phyloP scores from a whole-genome alignment of 2,113 vertebrate genomes.

The Nycticorax nycticorax region DNA sequence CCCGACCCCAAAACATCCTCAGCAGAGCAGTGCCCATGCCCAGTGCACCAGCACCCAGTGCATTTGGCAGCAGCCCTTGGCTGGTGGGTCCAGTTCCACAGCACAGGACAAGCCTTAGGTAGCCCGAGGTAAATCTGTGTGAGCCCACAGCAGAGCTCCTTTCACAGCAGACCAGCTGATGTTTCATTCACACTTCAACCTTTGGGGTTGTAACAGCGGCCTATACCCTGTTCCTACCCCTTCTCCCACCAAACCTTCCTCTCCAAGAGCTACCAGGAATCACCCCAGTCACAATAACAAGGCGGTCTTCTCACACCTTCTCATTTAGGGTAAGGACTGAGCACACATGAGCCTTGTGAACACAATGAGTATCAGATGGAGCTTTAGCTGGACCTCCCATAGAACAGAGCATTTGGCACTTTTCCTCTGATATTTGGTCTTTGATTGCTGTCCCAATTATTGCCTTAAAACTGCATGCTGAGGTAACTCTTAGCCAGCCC shows the following conservation, averaged over 20 bases:
- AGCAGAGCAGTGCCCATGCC: neutral
- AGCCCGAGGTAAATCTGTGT: neutral
- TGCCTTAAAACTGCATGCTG: neutral
- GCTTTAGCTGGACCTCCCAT: neutral
- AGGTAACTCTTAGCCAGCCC: neutral
- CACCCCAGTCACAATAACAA: neutral
- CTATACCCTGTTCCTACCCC: neutral
- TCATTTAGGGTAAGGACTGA: neutral
- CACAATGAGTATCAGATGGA: rapidly evolving
- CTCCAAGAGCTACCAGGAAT: neutral
- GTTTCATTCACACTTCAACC: neutral
- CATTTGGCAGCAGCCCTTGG: neutral
- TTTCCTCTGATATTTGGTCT: neutral
- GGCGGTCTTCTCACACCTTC: neutral
- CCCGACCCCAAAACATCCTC: constrained; percentile 16
- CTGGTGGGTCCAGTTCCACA: neutral
- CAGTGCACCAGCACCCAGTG: neutral
- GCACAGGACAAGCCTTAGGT: rapidly evolving
- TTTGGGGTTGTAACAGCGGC: neutral
- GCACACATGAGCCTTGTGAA: neutral
- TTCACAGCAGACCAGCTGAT: neutral
- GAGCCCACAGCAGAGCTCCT: neutral
- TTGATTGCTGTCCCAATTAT: neutral
- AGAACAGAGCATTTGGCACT: neutral
- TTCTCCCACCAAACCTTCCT: neutral